Evolutionary conservation across 2,888 invertebrate genomes (phyloP).

Genomic region (Rhyacophila evoluta): DNA sequence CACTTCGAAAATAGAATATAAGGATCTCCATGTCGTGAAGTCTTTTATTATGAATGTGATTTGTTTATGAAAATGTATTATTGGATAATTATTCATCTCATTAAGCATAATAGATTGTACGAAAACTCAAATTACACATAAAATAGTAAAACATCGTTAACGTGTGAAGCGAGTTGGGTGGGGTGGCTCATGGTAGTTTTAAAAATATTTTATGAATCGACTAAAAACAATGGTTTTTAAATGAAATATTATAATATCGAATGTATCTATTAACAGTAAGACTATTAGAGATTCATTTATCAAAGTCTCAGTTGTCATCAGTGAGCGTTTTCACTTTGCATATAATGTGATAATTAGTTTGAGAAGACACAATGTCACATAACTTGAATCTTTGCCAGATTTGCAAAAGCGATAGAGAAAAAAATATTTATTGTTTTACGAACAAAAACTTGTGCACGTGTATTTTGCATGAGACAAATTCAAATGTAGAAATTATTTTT

Average conservation of each 20-base stretch:
- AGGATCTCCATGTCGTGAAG: no score
- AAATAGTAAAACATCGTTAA: no score
- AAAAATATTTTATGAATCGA: no score
- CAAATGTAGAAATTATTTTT: no score
- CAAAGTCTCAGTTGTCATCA: background rate
- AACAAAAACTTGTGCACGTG: background rate
- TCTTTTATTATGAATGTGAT: no score
- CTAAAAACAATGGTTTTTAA: background rate
- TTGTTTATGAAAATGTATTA: no score
- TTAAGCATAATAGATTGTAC: no score
- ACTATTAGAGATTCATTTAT: slow-evolving; percentile 8
- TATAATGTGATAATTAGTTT: background rate
- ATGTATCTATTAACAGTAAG: background rate
- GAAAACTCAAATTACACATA: no score
- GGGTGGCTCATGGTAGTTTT: no score
- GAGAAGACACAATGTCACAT: slow-evolving; percentile 10
- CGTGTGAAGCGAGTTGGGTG: no score
- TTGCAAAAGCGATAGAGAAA: background rate
- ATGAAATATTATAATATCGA: background rate
- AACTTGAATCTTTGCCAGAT: background rate
- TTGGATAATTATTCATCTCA: no score
- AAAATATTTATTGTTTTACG: background rate
- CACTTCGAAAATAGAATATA: no score
- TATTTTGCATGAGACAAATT: background rate
- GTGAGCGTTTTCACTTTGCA: slow-evolving; percentile 4